phyloP scores from a whole-genome alignment of 2,797 vertebrate species.

The Manis crassicaudata region DNA sequence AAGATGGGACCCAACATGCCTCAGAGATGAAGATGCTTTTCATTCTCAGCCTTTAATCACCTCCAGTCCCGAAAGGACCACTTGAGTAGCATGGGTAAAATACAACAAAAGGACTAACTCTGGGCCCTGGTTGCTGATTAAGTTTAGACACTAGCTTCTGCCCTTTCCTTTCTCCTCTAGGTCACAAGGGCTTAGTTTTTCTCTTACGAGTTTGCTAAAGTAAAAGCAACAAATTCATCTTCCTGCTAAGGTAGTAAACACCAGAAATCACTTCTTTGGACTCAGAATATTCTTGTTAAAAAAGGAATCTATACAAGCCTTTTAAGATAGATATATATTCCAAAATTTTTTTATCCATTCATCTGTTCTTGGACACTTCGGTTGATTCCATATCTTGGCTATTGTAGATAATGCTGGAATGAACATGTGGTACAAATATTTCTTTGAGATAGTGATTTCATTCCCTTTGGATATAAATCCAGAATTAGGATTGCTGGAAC shows the following conservation, averaged over 20 bases:
- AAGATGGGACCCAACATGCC: neutral
- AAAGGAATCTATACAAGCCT: neutral
- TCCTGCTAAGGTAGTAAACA: neutral
- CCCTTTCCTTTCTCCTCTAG: neutral
- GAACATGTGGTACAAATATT: neutral
- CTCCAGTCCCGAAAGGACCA: neutral
- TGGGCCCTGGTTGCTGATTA: neutral
- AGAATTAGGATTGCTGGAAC: neutral
- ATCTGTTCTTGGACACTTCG: neutral
- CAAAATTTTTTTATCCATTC: neutral
- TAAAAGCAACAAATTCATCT: neutral
- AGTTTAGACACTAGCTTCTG: neutral
- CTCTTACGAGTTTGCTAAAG: constrained; percentile 31
- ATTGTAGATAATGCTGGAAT: neutral
- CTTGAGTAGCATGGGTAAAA: neutral
- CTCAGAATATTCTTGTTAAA: neutral
- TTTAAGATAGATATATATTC: neutral
- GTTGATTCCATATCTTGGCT: neutral
- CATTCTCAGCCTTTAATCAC: neutral
- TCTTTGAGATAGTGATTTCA: neutral
- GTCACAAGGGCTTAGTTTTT: neutral
- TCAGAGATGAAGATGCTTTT: neutral
- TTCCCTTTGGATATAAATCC: neutral
- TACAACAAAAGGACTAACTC: neutral
- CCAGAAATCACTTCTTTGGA: neutral